phyloP scores from a whole-genome alignment of 1,140 invertebrate species.

The Bilobella aurantiaca region DNA sequence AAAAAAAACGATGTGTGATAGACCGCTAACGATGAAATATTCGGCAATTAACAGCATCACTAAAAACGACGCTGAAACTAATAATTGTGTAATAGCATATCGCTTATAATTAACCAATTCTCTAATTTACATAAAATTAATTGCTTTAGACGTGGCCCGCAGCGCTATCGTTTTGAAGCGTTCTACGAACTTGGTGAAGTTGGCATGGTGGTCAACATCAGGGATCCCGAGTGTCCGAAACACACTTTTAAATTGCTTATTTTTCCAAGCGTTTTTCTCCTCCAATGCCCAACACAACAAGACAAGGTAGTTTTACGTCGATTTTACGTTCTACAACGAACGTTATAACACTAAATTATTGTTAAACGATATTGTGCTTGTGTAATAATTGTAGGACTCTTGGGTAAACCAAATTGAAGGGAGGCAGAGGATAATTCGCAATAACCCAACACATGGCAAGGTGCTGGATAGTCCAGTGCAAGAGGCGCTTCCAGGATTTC shows the following conservation, averaged over 20 bases:
- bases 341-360: background rate
- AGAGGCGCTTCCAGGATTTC: constrained; percentile 18
- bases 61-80: no score
- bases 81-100: no score
- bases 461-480: constrained; percentile 28
- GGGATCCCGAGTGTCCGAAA: constrained; percentile 78
- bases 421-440: constrained; percentile 31
- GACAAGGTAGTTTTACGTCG: constrained; percentile 50
- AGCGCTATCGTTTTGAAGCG: constrained; percentile 77
- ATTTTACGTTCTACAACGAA: background rate
- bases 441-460: constrained; percentile 8
- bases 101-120: no score
- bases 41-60: no score
- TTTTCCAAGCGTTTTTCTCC: constrained; percentile 84
- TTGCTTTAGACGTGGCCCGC: constrained; percentile 54
- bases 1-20: background rate
- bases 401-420: constrained; percentile 32
- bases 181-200: constrained; percentile 83
- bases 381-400: constrained; percentile 21
- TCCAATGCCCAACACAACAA: constrained; percentile 74
- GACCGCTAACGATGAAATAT: background rate
- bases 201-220: constrained; percentile 81
- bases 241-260: constrained; percentile 88
- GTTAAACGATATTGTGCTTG: background rate
- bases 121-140: constrained; percentile 17